Percentiles rank a stretch among this genome's conserved stretches.
Evolutionary conservation across 1,140 invertebrate species (phyloP).

Genomic region (Scaptomyza hsui): DNA sequence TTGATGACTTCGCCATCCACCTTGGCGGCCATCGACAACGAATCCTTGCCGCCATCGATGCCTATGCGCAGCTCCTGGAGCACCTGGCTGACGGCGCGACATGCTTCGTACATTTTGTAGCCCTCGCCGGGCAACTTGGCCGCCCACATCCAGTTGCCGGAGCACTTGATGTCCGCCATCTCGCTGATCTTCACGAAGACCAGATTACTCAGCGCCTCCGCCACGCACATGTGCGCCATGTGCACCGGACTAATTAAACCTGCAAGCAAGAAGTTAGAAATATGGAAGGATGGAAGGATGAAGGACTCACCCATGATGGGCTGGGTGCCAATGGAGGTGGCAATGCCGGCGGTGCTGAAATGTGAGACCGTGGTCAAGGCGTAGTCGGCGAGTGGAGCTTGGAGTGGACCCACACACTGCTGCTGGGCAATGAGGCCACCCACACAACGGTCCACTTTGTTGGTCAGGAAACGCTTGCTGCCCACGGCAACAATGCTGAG

Average conservation of each 20-base stretch:
- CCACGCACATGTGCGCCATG: constrained; percentile 96
- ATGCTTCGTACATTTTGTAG: constrained; percentile 93
- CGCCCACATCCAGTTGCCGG: constrained; percentile 99
- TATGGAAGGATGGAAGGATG: background rate
- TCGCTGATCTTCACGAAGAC: constrained; percentile 95
- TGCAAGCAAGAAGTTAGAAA: background rate
- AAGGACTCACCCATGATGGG: constrained; percentile 91
- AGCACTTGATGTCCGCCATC: constrained; percentile 96
- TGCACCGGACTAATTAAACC: constrained; percentile 90
- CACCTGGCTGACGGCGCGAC: constrained; percentile 93
- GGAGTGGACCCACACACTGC: constrained; percentile 98
- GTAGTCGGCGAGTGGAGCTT: constrained; percentile 97
- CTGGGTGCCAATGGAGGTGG: constrained; percentile 98
- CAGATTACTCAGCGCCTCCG: constrained; percentile 97
- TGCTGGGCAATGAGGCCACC: constrained; percentile 98
- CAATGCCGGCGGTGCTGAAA: constrained; percentile 90
- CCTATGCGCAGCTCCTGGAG: constrained; percentile 96
- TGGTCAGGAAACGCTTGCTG: constrained; percentile 98
- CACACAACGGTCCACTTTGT: constrained; percentile 97
- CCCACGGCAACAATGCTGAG: constrained; percentile 95
- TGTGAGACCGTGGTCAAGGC: constrained; percentile 95
- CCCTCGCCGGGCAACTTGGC: constrained; percentile 97
- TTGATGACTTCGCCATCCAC: constrained; percentile 91
- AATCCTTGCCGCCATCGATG: constrained; percentile 99
- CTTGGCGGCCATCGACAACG: constrained; percentile 97